Evolutionary conservation across 2,113 vertebrate genomes (phyloP), one percentile per base, ranked within the genome.

Genomic region (Nipponia nippon): DNA sequence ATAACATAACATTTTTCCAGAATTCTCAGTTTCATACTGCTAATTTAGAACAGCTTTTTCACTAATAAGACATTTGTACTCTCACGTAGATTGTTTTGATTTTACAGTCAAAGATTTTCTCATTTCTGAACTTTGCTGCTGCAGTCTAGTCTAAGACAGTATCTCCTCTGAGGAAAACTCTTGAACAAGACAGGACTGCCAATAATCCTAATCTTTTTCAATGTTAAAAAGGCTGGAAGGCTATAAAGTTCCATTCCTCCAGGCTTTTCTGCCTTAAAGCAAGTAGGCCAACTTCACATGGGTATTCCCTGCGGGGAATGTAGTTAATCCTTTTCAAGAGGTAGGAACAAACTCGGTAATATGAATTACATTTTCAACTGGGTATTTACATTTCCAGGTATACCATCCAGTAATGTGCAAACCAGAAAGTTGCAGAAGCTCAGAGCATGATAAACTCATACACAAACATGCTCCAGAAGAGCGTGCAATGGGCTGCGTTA

Each of bases 181-280:
- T 76, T 16, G 53, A 96, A 38, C 32, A 73, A 65, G 67, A 84
- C 44, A 76, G 27, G 23, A 63, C 59, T 89, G 86, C 75, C 92
- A 91, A 92, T 89, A 90, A 89, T 72, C 70, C 76, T 87, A 67
- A 89, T 95, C 71, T 82, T 95, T 92, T 87, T 47, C 44, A 82
- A 25, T 49, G 44, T 87, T 93, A 63, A 89, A 93, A 95, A 92
- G 65, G 29, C 55, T 93, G 25, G 30, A 89, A 89, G 49, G 56
- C 21, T 69, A 76, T 73, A 32, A 92, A 89, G 56, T 78, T 92
- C 53, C 21, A 63, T 75, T 87, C 67, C 56, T 84, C 47, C 42
- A 87, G 69, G 65, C 44, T 75, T 91, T 78, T 89, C 61, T 87
- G 34, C 30, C 92, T 90, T 63, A 82, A 44, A 86, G 55, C 38